A percentile compares a stretch with the other conserved stretches of the same genome.
Evolutionary conservation across 2,113 vertebrate species (phyloP).

Genomic region (Microcebus griseorufus): DNA sequence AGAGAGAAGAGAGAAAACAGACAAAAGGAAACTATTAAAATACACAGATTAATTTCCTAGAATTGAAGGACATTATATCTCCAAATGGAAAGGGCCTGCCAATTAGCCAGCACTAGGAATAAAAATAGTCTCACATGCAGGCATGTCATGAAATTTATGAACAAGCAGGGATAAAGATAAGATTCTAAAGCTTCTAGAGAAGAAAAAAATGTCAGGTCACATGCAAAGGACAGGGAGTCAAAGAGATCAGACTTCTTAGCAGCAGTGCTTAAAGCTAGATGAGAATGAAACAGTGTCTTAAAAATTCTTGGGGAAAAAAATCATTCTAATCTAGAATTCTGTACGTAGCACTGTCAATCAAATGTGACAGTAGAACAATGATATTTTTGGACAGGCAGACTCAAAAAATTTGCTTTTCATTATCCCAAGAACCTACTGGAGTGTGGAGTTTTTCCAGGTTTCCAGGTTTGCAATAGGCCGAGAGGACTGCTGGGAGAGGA

Average conservation of each 20-base stretch:
- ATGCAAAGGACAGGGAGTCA: background rate
- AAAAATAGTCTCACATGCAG: constrained; percentile 1
- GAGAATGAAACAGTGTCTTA: background rate
- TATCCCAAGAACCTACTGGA: background rate
- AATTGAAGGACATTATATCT: background rate
- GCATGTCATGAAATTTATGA: background rate
- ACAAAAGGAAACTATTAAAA: background rate
- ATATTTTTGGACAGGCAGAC: background rate
- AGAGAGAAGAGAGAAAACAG: background rate
- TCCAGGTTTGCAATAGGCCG: background rate
- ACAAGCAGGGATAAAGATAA: background rate
- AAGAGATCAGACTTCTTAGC: background rate
- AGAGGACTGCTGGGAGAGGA: background rate
- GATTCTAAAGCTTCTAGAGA: background rate
- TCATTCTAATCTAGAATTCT: background rate
- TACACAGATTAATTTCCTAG: constrained; percentile 5
- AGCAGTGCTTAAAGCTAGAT: background rate
- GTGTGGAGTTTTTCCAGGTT: background rate
- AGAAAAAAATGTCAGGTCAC: background rate
- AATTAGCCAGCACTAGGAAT: background rate
- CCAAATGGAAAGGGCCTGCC: background rate
- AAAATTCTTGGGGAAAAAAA: background rate
- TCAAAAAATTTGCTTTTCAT: background rate
- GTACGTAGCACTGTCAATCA: background rate
- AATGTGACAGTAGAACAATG: background rate